phyloP scores from a whole-genome alignment of 2,113 vertebrate species.

The Empidonax alnorum region DNA sequence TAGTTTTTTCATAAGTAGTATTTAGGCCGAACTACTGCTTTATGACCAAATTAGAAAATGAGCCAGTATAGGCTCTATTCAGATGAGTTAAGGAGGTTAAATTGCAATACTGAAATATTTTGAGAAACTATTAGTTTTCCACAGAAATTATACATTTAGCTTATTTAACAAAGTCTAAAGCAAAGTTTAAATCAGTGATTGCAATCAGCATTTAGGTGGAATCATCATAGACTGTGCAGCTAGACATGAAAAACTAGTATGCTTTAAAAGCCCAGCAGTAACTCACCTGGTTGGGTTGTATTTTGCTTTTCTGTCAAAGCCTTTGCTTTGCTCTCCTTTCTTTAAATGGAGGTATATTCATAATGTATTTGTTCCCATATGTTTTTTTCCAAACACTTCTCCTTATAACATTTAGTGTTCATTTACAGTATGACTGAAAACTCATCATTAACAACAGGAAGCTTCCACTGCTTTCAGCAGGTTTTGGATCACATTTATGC shows the following conservation, averaged over 20 bases:
- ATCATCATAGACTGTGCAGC: background rate
- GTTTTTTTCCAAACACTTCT: background rate
- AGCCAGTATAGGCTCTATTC: background rate
- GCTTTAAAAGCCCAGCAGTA: background rate
- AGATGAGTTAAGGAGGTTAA: background rate
- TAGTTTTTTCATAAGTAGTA: background rate
- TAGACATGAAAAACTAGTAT: background rate
- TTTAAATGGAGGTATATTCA: background rate
- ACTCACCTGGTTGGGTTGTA: background rate
- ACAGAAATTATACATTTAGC: background rate
- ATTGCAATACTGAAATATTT: background rate
- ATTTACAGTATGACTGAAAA: background rate
- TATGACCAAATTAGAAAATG: background rate
- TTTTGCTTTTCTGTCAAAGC: background rate
- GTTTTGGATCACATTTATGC: background rate
- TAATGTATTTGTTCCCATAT: background rate
- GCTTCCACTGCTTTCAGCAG: background rate
- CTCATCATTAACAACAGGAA: conserved; percentile 1
- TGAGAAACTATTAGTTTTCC: background rate
- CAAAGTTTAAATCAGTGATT: background rate
- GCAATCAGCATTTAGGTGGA: background rate
- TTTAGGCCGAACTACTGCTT: background rate
- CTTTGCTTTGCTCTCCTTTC: background rate
- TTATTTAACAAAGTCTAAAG: background rate
- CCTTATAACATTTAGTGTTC: background rate